Evolutionary conservation across 92 coral and sea anemone species (phyloP).

Genomic region (Palythoa grandiflora): DNA sequence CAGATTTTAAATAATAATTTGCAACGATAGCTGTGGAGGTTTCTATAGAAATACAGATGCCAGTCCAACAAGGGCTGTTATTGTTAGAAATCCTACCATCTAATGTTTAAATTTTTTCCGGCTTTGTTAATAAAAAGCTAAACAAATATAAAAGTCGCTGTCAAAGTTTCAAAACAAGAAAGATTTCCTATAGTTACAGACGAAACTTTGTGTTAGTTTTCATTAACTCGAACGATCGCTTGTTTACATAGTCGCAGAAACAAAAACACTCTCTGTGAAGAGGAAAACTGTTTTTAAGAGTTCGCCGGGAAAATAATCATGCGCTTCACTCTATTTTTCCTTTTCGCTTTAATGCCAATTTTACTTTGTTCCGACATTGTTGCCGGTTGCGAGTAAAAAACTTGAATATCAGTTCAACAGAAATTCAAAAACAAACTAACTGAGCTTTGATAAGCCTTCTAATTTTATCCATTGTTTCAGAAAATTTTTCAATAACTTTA

Average conservation of each 20-base stretch:
- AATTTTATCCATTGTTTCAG: neutral
- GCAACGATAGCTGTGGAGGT: neutral
- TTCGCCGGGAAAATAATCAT: neutral
- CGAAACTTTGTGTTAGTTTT: constrained; percentile 19
- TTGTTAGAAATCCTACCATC: neutral
- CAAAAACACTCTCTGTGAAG: neutral
- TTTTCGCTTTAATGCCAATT: neutral
- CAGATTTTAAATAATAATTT: neutral
- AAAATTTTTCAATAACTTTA: neutral
- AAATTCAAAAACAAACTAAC: neutral
- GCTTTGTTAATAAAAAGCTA: constrained; percentile 17
- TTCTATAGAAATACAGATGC: neutral
- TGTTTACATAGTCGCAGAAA: constrained; percentile 34
- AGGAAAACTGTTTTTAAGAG: neutral
- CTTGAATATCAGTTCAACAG: neutral
- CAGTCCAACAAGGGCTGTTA: neutral
- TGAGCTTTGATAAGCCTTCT: constrained; percentile 7
- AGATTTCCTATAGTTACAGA: constrained; percentile 39
- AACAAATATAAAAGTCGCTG: constrained; percentile 19
- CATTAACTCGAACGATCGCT: constrained; percentile 13
- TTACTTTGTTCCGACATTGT: neutral
- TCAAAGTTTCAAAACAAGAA: constrained; percentile 21
- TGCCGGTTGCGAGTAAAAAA: neutral
- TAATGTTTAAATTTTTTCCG: neutral
- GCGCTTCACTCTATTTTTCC: neutral